Percentiles rank a stretch among this genome's conserved stretches.
Evolutionary conservation across 2,888 invertebrate genomes (phyloP).

Genomic region (Hedychridium roseum): DNA sequence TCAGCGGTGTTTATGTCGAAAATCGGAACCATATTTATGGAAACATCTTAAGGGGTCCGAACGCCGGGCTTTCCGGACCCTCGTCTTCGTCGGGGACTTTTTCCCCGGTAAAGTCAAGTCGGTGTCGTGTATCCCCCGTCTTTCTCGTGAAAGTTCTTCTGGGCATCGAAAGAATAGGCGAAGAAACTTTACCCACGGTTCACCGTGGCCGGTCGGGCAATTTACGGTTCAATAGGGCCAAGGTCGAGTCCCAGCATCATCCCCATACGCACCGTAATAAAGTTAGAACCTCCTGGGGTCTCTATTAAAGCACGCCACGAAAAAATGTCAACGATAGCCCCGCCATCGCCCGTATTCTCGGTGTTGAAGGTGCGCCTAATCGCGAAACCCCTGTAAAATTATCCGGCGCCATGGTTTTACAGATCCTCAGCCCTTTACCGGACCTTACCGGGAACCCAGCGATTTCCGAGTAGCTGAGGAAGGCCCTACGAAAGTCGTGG

Average conservation of each 20-base stretch:
- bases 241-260: constrained; percentile 24
- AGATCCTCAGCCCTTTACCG: too few species aligned
- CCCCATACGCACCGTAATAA: constrained; percentile 21
- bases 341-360: too few species aligned
- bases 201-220: constrained; percentile 10
- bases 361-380: too few species aligned
- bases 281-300: constrained; percentile 29
- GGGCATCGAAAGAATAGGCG: constrained; percentile 16
- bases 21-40: constrained; percentile 24
- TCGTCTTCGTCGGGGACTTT: not conserved
- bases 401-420: too few species aligned
- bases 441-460: too few species aligned
- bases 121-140: constrained; percentile 22
- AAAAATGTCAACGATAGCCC: constrained; percentile 5
- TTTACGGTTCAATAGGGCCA: constrained; percentile 35
- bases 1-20: constrained; percentile 28
- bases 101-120: constrained; percentile 3
- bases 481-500: too few species aligned
- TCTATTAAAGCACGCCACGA: constrained; percentile 18
- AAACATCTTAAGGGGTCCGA: constrained; percentile 13
- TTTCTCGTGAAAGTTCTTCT: not conserved
- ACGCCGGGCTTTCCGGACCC: not conserved
- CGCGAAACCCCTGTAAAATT: too few species aligned
- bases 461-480: too few species aligned
- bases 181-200: constrained; percentile 25